A percentile compares a stretch with the other conserved stretches of the same genome.
These are phyloP conservation scores for Clavelina lepadiformis DNA, from an alignment of 23 tunicate species.

Conservation along the genomic window DNA sequence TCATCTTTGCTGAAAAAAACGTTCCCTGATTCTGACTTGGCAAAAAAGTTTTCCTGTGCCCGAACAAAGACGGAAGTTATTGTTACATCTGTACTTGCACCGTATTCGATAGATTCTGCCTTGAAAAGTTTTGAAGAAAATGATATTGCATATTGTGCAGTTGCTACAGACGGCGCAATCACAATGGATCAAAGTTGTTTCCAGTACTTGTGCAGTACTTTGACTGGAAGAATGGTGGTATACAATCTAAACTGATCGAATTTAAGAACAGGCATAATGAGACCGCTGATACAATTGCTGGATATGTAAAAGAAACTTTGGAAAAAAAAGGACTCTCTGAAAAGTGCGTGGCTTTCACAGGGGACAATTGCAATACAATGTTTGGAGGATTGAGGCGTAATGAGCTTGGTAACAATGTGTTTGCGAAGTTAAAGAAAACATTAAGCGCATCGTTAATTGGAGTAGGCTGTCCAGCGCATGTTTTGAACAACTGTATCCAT, in stretches of 20 bases:
- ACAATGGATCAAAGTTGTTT: constrained; percentile 27
- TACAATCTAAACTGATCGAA: constrained; percentile 19
- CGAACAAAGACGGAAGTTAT: constrained; percentile 4
- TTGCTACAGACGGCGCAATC: constrained; percentile 34
- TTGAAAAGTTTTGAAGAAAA: constrained; percentile 40
- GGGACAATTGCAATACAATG: constrained; percentile 17
- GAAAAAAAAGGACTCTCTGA: constrained; percentile 5
- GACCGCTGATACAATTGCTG: constrained; percentile 30
- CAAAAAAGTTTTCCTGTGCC: constrained; percentile 5
- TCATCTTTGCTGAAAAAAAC: constrained; percentile 13
- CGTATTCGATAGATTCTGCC: constrained; percentile 31
- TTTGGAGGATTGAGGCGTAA: constrained; percentile 32
- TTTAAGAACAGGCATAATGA: constrained; percentile 9
- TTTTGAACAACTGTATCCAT: constrained; percentile 26
- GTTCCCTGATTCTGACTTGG: constrained; percentile 11
- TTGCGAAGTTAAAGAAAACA: constrained; percentile 3
- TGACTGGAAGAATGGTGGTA: constrained; percentile 19
- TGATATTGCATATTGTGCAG: constrained; percentile 22
- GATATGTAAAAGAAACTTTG: constrained; percentile 6
- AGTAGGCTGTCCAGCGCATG: constrained; percentile 5
- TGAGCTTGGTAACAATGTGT: constrained; percentile 22
- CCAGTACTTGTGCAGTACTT: constrained; percentile 22
- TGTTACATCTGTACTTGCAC: constrained; percentile 17
- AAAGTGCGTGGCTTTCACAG: constrained; percentile 24
- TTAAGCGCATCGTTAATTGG: background rate